Conservation (phyloP, 2,888 invertebrate species). For the Eupithecia inturbata region DNA sequence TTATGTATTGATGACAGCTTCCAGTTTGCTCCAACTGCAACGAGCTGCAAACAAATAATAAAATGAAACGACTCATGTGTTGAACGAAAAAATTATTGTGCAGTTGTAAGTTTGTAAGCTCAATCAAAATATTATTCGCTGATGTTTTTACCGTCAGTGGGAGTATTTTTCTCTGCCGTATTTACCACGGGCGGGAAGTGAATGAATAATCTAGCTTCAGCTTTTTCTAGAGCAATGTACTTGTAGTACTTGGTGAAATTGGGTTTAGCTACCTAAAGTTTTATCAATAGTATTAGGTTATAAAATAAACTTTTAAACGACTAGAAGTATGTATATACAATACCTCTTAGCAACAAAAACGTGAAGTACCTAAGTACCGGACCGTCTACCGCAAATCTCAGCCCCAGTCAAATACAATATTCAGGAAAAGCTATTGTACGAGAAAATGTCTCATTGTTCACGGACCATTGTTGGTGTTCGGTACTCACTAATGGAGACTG, state of each 20-base stretch:
- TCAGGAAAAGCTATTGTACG: constrained; percentile 77
- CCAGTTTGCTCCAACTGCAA: too few species aligned
- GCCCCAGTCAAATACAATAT: constrained; percentile 75
- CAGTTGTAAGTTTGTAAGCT: too few species aligned
- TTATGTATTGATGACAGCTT: too few species aligned
- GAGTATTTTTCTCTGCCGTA: neutral
- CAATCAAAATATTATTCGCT: neutral
- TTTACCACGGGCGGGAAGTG: neutral
- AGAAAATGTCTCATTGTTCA: constrained; percentile 78
- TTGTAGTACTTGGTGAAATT: too few species aligned
- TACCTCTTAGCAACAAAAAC: neutral
- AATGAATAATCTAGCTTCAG: neutral
- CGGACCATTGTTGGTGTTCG: constrained; percentile 69
- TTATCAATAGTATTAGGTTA: neutral
- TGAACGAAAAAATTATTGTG: too few species aligned
- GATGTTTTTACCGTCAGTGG: neutral
- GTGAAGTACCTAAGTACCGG: neutral
- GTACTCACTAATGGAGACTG: constrained; percentile 77
- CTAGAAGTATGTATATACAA: neutral
- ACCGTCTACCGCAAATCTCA: constrained; percentile 48
- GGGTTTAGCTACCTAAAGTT: neutral
- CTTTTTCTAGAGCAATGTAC: neutral
- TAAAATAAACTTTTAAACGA: neutral
- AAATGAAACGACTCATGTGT: too few species aligned
- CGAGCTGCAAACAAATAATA: too few species aligned